Base-by-base conservation (phyloP, 2,113 vertebrate species). In the Sinocyclocheilus rhinocerous region DNA sequence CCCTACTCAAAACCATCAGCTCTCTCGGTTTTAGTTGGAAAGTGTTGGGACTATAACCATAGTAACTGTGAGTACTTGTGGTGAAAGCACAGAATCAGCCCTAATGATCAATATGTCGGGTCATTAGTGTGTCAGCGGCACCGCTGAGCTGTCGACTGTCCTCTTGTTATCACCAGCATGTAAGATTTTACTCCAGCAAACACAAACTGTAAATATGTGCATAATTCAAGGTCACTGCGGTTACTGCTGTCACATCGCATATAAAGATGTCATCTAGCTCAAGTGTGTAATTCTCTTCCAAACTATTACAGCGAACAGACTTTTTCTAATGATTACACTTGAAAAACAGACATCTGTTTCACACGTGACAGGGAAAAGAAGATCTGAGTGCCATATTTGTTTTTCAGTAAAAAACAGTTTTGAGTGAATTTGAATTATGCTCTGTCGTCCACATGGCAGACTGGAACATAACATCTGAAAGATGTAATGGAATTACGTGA, bases 41-140 rank as follows among this genome's bases (percentile, higher is more conserved):
- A 61, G 50, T 22, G 22, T 59, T 84, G 33, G 50, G 45, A 9
- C 29, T 59, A 36, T 36, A 84, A 70, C 70, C 26, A 75, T 63
- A 26, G 36, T 63, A n/a, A 57, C 76, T 72, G 45, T n/a, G 33
- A 67, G 65, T 78, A n/a, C 45, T 6, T 50, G 42, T 20, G n/a
- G 6, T 50, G 50, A 69, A 65, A 22, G 29, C 26, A 39, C 61
- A 69, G n/a, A 84, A 69, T 50, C 26, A 16, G 42, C 26, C 24
- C 57, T 84, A 24, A 84, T 76, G 29, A 84, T 76, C 83, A 76
- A 29, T 48, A 84, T 63, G 52, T 59, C 7, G 5, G 76, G 29
- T 61, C 10, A 18, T 45, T 85, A 76, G 24, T 39, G 11, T 33
- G 11, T 73, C 26, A 84, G 55, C 5, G 20, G 9, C 10, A 70